Conservation (phyloP, 2,888 invertebrate genomes). For the Luffia ferchaultella region DNA sequence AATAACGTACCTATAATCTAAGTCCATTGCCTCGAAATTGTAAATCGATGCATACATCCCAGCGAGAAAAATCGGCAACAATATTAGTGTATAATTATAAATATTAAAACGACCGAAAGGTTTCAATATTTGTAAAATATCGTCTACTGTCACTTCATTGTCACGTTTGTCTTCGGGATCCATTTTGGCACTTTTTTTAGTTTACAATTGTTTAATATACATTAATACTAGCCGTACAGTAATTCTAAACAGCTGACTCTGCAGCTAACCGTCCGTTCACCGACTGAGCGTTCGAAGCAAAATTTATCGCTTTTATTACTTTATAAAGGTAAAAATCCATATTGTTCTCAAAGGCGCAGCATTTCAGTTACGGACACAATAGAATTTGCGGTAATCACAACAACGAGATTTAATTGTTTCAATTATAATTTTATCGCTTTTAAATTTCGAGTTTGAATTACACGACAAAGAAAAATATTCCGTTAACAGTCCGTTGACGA, state of each 20-base stretch:
- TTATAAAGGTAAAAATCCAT: background rate
- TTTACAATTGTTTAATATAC: background rate
- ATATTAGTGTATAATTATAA: slow-evolving; percentile 38
- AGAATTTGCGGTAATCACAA: no score
- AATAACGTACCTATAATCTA: slow-evolving; percentile 40
- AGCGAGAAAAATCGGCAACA: slow-evolving; percentile 47
- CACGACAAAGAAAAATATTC: no score
- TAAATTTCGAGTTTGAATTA: no score
- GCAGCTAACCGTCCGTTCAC: background rate
- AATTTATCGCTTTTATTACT: background rate
- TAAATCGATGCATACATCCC: slow-evolving; percentile 57
- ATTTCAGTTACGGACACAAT: no score
- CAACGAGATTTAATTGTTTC: no score
- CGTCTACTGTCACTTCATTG: slow-evolving; percentile 47
- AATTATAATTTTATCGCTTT: no score
- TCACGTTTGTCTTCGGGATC: slow-evolving; percentile 43
- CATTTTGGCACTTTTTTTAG: slow-evolving; percentile 26
- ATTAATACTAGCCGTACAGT: background rate
- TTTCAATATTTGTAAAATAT: slow-evolving; percentile 43
- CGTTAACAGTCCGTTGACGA: no score
- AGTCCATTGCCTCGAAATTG: slow-evolving; percentile 55
- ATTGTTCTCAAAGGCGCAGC: no score
- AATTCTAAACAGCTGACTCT: background rate
- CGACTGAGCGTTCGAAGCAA: background rate
- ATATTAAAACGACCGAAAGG: slow-evolving; percentile 51